Evolutionary conservation across 2,113 vertebrate genomes (phyloP).

Genomic region (Gracilinanus agilis): DNA sequence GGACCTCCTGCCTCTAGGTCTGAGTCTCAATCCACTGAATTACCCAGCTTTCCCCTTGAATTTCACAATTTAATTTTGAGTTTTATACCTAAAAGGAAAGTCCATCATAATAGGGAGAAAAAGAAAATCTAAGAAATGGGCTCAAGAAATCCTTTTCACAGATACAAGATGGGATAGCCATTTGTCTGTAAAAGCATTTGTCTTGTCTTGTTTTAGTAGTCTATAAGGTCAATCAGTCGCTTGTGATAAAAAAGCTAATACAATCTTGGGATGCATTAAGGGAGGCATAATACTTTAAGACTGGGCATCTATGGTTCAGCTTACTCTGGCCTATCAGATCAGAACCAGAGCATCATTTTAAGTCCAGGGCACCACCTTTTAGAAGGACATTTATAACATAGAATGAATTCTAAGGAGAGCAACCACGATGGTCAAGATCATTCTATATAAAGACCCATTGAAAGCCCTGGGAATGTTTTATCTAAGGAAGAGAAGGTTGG

Average conservation of each 20-base stretch:
- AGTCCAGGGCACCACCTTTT: background rate
- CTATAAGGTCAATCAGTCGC: background rate
- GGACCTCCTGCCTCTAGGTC: too few relatives aligned
- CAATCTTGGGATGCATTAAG: background rate
- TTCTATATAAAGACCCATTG: background rate
- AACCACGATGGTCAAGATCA: background rate
- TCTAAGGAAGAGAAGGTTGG: background rate
- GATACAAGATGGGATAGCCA: background rate
- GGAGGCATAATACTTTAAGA: background rate
- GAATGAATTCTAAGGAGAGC: background rate
- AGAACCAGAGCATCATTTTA: background rate
- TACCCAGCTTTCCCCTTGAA: background rate
- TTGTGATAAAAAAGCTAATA: background rate
- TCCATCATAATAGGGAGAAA: background rate
- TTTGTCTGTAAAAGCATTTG: background rate
- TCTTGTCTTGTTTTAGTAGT: background rate
- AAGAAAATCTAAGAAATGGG: background rate
- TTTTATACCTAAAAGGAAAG: background rate
- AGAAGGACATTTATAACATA: background rate
- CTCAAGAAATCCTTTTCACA: background rate
- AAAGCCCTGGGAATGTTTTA: background rate
- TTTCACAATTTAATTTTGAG: background rate
- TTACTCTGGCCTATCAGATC: background rate
- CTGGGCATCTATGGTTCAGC: rapidly evolving
- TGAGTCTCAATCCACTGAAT: too few relatives aligned